Conservation (phyloP, 2,113 vertebrate species). For the Synchiropus splendidus region DNA sequence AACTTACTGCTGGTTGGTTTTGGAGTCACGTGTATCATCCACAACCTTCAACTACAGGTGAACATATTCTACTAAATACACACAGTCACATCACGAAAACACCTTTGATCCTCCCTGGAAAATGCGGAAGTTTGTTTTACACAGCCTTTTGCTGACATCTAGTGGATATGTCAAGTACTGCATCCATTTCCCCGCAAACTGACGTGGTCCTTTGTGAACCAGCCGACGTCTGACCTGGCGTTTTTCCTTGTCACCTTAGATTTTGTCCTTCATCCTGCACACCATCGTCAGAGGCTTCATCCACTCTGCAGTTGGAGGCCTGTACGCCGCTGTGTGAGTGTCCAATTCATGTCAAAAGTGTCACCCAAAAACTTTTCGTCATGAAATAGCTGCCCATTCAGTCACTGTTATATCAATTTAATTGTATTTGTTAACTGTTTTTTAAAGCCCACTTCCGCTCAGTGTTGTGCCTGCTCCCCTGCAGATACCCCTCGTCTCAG, state of each 20-base stretch:
- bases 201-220: no score
- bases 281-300: conserved; percentile 95
- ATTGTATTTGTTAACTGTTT: no score
- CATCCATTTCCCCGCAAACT: conserved; percentile 14
- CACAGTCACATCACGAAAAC: neutral
- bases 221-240: neutral
- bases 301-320: conserved; percentile 88
- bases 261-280: conserved; percentile 92
- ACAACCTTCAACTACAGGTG: conserved; percentile 84
- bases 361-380: no score
- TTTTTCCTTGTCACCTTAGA: conserved; percentile 57
- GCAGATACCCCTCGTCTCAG: conserved; percentile 94
- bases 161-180: conserved; percentile 20
- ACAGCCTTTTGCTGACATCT: conserved; percentile 29
- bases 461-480: conserved; percentile 18
- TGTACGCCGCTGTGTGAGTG: conserved; percentile 96
- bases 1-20: conserved; percentile 89
- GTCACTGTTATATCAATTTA: no score
- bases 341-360: neutral
- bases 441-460: neutral
- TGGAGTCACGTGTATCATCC: conserved; percentile 82
- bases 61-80: neutral
- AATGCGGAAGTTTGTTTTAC: conserved; percentile 34
- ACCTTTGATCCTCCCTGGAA: neutral
- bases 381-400: no score